phyloP scores from a whole-genome alignment of 1,140 invertebrate species.

The Wasmannia auropunctata region DNA sequence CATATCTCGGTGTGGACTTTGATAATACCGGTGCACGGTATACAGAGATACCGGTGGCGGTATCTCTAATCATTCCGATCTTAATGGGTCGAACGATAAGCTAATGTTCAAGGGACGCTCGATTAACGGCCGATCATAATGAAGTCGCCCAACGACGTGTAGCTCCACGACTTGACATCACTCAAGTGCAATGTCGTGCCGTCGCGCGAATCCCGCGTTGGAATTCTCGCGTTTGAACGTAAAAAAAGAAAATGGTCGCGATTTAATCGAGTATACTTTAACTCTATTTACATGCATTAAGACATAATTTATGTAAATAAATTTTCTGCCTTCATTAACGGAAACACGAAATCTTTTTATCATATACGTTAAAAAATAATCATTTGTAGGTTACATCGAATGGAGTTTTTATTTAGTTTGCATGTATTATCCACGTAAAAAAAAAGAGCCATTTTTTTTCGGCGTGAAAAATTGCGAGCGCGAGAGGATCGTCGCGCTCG shows the following conservation, averaged over 20 bases:
- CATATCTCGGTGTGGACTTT: constrained; percentile 28
- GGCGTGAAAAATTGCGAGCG: not conserved
- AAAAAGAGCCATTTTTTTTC: not conserved
- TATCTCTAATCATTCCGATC: constrained; percentile 45
- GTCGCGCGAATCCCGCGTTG: not conserved
- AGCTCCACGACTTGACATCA: not conserved
- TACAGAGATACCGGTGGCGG: constrained; percentile 15
- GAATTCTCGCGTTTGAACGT: not conserved
- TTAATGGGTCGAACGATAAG: constrained; percentile 46
- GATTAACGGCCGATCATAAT: constrained; percentile 46
- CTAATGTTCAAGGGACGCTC: constrained; percentile 44
- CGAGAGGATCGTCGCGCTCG: not conserved
- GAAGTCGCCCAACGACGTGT: not conserved
- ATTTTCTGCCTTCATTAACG: not conserved
- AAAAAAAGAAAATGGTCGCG: not conserved
- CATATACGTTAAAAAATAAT: not conserved
- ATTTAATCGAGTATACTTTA: not conserved
- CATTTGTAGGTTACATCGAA: not conserved
- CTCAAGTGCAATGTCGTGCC: not conserved
- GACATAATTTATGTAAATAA: not conserved
- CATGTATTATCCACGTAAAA: not conserved
- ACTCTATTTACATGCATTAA: not conserved
- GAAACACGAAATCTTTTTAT: not conserved
- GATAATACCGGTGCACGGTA: constrained; percentile 14
- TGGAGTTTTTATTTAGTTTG: not conserved